phyloP scores from a whole-genome alignment of 2,888 invertebrate genomes.

The Nemotelus nigrinus region DNA sequence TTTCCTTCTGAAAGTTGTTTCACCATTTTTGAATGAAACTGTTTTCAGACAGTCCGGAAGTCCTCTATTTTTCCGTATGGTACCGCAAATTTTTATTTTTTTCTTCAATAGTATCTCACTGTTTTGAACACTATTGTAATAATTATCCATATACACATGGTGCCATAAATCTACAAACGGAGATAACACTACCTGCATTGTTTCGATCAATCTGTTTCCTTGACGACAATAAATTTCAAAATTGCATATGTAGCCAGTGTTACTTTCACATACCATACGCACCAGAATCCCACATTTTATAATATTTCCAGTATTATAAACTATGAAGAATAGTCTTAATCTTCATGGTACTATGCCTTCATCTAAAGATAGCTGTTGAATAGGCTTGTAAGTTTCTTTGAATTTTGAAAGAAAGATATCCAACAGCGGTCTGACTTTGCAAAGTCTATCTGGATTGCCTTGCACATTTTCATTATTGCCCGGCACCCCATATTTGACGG shows the following conservation, averaged over 20 bases:
- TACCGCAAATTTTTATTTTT: constrained; percentile 3
- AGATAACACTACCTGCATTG: constrained; percentile 25
- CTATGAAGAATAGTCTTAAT: constrained; percentile 35
- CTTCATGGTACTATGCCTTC: constrained; percentile 29
- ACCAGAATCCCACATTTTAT: constrained; percentile 19
- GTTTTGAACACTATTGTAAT: constrained; percentile 23
- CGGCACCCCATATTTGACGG: too few relatives aligned
- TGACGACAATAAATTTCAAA: constrained; percentile 37
- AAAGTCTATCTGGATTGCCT: constrained; percentile 16
- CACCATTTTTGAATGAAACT: constrained; percentile 2
- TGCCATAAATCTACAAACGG: constrained; percentile 6
- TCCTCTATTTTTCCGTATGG: constrained; percentile 20
- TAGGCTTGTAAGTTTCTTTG: constrained; percentile 17
- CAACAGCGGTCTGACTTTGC: constrained; percentile 7
- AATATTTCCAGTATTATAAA: not conserved
- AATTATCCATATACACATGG: constrained; percentile 7
- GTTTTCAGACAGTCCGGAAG: constrained; percentile 10
- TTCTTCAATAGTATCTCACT: constrained; percentile 5
- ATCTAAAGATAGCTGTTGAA: constrained; percentile 30
- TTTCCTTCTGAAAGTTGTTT: not conserved
- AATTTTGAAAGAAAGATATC: constrained; percentile 6
- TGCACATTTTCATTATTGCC: constrained; percentile 17
- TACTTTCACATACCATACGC: constrained; percentile 11
- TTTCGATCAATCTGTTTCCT: constrained; percentile 20
- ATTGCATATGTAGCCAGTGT: constrained; percentile 24